These are phyloP conservation scores for Anabas testudineus DNA, from an alignment of 2,797 vertebrate species.

Conservation along the genomic window DNA sequence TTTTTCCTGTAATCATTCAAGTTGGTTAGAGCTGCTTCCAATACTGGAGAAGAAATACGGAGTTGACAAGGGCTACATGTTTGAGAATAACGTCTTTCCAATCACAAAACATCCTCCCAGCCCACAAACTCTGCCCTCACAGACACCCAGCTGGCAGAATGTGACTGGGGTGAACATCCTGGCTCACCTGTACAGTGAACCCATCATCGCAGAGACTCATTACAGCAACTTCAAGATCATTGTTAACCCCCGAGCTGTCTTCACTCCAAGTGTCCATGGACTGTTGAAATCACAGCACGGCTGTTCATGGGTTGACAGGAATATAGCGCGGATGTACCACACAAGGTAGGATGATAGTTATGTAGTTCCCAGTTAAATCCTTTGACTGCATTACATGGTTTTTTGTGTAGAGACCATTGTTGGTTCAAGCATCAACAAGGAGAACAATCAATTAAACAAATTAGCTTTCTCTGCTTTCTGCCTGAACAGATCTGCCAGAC, in stretches of 20 bases:
- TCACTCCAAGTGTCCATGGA: constrained; percentile 49
- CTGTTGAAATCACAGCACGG: not conserved
- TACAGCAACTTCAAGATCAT: constrained; percentile 64
- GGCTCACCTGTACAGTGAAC: constrained; percentile 49
- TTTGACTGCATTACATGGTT: no score
- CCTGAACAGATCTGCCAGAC: constrained; percentile 13
- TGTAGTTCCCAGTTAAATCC: no score
- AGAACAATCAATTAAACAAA: constrained; percentile 29
- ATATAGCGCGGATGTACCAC: constrained; percentile 64
- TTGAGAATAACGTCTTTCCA: constrained; percentile 59
- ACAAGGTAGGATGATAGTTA: constrained; percentile 37
- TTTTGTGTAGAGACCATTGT: no score
- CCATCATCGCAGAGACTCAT: accelerated
- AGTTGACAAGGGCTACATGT: constrained; percentile 37
- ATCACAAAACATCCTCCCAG: not conserved
- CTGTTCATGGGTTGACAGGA: constrained; percentile 27
- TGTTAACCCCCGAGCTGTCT: constrained; percentile 62
- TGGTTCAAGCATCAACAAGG: no score
- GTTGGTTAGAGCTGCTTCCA: constrained; percentile 70
- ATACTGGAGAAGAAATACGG: constrained; percentile 45
- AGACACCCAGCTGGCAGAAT: constrained; percentile 12
- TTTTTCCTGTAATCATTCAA: no score
- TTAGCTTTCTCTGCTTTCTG: not conserved
- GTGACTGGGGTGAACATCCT: constrained; percentile 67
- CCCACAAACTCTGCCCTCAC: no score